Evolutionary conservation across 2,888 invertebrate species (phyloP), one percentile per base, ranked within the genome.

Genomic region (Linnaemya vulpina): DNA sequence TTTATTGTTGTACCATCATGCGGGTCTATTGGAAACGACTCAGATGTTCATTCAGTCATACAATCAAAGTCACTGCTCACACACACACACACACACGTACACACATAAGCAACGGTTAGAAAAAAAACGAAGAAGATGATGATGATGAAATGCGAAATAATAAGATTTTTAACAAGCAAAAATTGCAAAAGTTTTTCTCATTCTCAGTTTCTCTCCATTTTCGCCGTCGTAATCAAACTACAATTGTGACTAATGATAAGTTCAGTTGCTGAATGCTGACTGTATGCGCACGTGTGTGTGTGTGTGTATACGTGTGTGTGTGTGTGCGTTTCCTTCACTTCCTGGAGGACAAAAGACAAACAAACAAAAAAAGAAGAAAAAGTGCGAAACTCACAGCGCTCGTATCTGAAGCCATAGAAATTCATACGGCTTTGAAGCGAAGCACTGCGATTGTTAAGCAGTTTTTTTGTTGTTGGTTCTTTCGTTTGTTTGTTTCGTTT

Each of bases 231-330:
- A 82, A 82, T 82, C 76, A 77, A 82, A 76, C 82, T 76, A 76
- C 76, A 75, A 82, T 82, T 75, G 68, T 76, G 81, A 82, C 81
- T 82, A 82, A 82, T 82, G 81, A 75, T 68, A 63, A 82, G 68
- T 81, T 74, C 68, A 81, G 75, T 81, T 80, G 58, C 51, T 63
- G 17, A 65, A 40, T 55, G 49, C 51, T 80, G 65, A 40, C 46
- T 63, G 65, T 68, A n/a, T n/a, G n/a, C n/a, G n/a, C n/a, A n/a
- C n/a, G 43, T 77, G 22, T 63, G 55, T 68, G 30, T 63, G 53
- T 68, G 40, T 63, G 65, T 68, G 43, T n/a, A n/a, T n/a, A n/a
- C n/a, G 43, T 77, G 22, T 63, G 55, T 68, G 30, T 63, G 53
- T 68, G 40, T 63, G 65, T 68, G 43, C 43, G 8, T 40, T 11